These are phyloP conservation scores for Tetranychus urticae DNA, from an alignment of 1,140 invertebrate genomes.

Conservation along the genomic window DNA sequence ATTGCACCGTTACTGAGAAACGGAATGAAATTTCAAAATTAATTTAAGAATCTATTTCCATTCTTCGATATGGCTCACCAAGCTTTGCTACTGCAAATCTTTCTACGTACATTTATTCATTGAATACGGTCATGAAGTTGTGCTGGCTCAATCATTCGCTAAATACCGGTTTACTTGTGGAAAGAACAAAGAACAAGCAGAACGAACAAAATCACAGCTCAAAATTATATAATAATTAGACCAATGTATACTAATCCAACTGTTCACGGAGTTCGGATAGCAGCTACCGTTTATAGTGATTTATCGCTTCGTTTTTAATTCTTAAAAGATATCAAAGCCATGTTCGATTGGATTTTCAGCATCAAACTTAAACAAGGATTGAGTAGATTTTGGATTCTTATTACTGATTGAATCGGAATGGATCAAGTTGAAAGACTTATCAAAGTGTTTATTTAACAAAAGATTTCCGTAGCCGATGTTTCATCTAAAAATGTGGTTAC, in stretches of 20 bases:
- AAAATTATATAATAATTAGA: slow-evolving; percentile 65
- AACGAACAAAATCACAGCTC: slow-evolving; percentile 66
- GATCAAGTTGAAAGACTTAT: slow-evolving; percentile 70
- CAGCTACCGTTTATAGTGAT: slow-evolving; percentile 50
- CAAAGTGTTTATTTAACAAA: slow-evolving; percentile 89
- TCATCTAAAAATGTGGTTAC: slow-evolving; percentile 71
- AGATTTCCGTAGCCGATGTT: slow-evolving; percentile 94
- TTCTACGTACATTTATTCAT: slow-evolving; percentile 64
- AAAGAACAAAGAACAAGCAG: slow-evolving; percentile 71
- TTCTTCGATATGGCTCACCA: slow-evolving; percentile 99
- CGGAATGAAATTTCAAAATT: slow-evolving; percentile 46
- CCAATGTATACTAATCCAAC: slow-evolving; percentile 96
- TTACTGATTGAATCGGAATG: slow-evolving; percentile 98
- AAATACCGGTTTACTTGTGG: slow-evolving; percentile 94
- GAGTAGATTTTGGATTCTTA: slow-evolving; percentile 65
- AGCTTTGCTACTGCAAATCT: slow-evolving; percentile 68
- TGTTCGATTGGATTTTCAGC: slow-evolving; percentile 90
- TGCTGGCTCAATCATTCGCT: slow-evolving; percentile 80
- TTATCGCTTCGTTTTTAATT: slow-evolving; percentile 46
- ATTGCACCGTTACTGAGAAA: no score
- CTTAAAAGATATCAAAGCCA: slow-evolving; percentile 76
- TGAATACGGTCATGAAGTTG: slow-evolving; percentile 73
- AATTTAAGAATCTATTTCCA: slow-evolving; percentile 57
- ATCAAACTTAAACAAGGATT: slow-evolving; percentile 65
- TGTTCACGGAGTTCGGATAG: slow-evolving; percentile 74